phyloP scores from a whole-genome alignment of 2,888 invertebrate species.

The Drosophila rellima region DNA sequence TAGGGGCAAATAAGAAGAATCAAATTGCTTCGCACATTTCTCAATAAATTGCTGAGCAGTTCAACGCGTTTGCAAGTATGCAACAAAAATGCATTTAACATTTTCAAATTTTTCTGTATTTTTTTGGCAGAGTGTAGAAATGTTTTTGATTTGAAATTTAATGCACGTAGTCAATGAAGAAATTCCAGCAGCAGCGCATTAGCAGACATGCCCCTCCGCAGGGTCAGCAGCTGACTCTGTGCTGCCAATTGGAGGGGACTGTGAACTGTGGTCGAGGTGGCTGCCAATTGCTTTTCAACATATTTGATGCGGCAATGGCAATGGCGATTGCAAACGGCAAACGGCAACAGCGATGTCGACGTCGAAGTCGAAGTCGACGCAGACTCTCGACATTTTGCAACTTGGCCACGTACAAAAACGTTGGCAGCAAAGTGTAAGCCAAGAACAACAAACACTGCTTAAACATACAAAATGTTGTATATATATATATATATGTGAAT shows the following conservation, averaged over 20 bases:
- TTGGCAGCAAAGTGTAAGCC: slow-evolving; percentile 76
- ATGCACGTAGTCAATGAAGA: slow-evolving; percentile 84
- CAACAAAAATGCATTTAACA: slow-evolving; percentile 67
- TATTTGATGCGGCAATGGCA: slow-evolving; percentile 73
- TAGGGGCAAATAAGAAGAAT: slow-evolving; percentile 13
- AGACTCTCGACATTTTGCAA: slow-evolving; percentile 81
- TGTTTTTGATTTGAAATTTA: slow-evolving; percentile 78
- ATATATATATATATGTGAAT: too few species aligned
- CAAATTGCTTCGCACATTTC: slow-evolving; percentile 25
- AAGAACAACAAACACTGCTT: slow-evolving; percentile 46
- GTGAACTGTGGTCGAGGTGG: slow-evolving; percentile 19
- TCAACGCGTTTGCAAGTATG: slow-evolving; percentile 58
- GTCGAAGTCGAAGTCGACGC: slow-evolving; percentile 28
- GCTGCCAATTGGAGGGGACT: slow-evolving; percentile 6
- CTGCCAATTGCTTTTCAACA: slow-evolving; percentile 83
- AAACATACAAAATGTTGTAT: slow-evolving; percentile 68
- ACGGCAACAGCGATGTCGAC: slow-evolving; percentile 34
- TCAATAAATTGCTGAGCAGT: slow-evolving; percentile 53
- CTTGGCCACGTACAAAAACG: slow-evolving; percentile 80
- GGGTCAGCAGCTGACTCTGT: slow-evolving; percentile 54
- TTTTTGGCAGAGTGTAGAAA: slow-evolving; percentile 47
- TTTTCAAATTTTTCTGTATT: slow-evolving; percentile 21
- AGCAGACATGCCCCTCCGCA: slow-evolving; percentile 69
- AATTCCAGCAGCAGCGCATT: slow-evolving; percentile 83
- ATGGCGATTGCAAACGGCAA: slow-evolving; percentile 19